phyloP scores from a whole-genome alignment of 2,113 vertebrate species.

The Brachyhypopomus occidentalis region DNA sequence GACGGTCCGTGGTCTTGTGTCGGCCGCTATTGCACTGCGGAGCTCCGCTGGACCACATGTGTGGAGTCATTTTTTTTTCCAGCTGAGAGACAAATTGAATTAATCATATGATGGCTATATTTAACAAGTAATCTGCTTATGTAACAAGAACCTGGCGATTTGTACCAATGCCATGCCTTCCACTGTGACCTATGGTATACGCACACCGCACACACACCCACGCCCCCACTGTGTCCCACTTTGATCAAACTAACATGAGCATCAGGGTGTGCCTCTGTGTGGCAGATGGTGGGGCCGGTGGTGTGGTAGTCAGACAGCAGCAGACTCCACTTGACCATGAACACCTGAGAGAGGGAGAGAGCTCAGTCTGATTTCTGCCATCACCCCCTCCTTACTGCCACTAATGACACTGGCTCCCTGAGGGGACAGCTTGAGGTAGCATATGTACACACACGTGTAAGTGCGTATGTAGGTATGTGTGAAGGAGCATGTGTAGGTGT shows the following conservation, averaged over 20 bases:
- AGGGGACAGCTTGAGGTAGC: conserved; percentile 22
- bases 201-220: no score
- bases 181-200: neutral
- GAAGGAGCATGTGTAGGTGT: no score
- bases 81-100: conserved; percentile 55
- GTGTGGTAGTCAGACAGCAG: neutral
- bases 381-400: neutral
- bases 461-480: conserved; percentile 25
- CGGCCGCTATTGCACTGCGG: conserved; percentile 44
- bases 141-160: neutral
- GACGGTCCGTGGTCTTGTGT: conserved; percentile 51
- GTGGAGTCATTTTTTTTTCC: conserved; percentile 45
- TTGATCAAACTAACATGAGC: neutral
- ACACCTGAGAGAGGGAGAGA: neutral
- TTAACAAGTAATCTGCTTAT: conserved; percentile 67
- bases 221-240: neutral
- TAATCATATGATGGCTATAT: conserved; percentile 68
- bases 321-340: neutral
- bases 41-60: conserved; percentile 44
- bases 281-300: neutral
- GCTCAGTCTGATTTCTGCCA: conserved; percentile 14
- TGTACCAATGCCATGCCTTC: conserved; percentile 4
- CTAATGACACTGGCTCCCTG: conserved; percentile 35
- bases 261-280: no score
- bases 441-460: conserved; percentile 9